Evolutionary conservation across 2,797 vertebrate species (phyloP).

Genomic region (Prionace glauca): DNA sequence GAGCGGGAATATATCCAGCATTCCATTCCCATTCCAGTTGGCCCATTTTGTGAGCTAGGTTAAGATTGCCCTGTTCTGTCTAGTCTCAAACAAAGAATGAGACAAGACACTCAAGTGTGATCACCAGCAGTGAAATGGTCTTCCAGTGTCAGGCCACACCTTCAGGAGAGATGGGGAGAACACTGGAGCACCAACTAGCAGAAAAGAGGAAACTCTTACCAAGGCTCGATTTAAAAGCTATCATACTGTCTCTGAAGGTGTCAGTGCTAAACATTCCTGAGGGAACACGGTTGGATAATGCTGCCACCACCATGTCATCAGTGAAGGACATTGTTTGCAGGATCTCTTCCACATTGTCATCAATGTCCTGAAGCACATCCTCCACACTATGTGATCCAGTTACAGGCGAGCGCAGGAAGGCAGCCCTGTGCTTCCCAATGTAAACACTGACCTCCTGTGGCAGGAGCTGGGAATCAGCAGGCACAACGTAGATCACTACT

Average conservation of each 20-base stretch:
- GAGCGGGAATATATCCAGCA: neutral
- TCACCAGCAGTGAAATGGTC: neutral
- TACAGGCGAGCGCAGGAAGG: slow-evolving; percentile 61
- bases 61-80: neutral
- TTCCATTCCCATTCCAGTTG: neutral
- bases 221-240: slow-evolving; percentile 86
- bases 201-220: slow-evolving; percentile 55
- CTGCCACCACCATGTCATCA: slow-evolving; percentile 65
- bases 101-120: neutral
- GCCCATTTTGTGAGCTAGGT: neutral
- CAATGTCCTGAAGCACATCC: slow-evolving; percentile 59
- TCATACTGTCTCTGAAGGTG: slow-evolving; percentile 70
- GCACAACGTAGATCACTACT: slow-evolving; percentile 77
- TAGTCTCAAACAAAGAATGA: neutral
- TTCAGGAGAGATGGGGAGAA: neutral
- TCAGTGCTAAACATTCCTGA: slow-evolving; percentile 61
- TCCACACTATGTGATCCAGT: slow-evolving; percentile 51
- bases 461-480: slow-evolving; percentile 66
- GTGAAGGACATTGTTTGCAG: slow-evolving; percentile 80
- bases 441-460: slow-evolving; percentile 66
- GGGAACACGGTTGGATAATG: slow-evolving; percentile 74
- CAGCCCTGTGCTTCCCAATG: slow-evolving; percentile 72
- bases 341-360: slow-evolving; percentile 57
- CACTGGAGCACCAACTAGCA: neutral
- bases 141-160: neutral